Conservation (phyloP, 2,888 invertebrate genomes). For the Chrysolina haemoptera region DNA sequence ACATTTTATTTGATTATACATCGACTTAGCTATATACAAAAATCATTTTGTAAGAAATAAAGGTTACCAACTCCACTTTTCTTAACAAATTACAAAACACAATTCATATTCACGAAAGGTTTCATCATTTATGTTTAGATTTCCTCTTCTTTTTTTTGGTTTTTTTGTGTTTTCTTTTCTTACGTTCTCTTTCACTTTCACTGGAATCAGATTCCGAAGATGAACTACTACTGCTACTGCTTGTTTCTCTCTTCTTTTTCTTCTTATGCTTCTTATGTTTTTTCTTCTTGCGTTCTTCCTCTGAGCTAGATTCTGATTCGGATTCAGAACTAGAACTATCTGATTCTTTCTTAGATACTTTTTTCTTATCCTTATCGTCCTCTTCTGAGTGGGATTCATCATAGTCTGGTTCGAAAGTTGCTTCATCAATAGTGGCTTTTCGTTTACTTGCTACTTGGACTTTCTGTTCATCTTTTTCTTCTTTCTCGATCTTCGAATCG, state of each 20-base stretch:
- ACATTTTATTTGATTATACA: slow-evolving; percentile 17
- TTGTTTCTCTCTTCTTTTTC: slow-evolving; percentile 76
- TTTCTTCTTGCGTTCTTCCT: slow-evolving; percentile 65
- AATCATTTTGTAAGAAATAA: not conserved
- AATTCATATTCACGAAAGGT: not conserved
- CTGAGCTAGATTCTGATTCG: slow-evolving; percentile 63
- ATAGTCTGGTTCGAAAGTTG: slow-evolving; percentile 83
- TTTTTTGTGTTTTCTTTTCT: slow-evolving; percentile 81
- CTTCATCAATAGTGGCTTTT: slow-evolving; percentile 80
- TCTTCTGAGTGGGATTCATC: slow-evolving; percentile 78
- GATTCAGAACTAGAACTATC: slow-evolving; percentile 68
- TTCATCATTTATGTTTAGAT: slow-evolving; percentile 72
- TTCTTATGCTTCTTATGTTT: slow-evolving; percentile 68
- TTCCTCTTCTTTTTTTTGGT: slow-evolving; percentile 84
- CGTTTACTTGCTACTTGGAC: slow-evolving; percentile 69
- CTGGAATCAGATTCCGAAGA: slow-evolving; percentile 77
- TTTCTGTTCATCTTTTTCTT: slow-evolving; percentile 66
- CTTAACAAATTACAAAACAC: slow-evolving; percentile 2
- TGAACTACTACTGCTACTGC: slow-evolving; percentile 73
- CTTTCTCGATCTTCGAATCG: slow-evolving; percentile 59
- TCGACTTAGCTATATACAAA: slow-evolving; percentile 18
- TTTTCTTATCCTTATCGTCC: slow-evolving; percentile 62
- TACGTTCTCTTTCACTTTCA: slow-evolving; percentile 78
- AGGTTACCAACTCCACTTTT: slow-evolving; percentile 11
- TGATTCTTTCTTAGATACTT: slow-evolving; percentile 69